Percentiles rank a stretch among this genome's conserved stretches.
Conservation (phyloP, 53 echinoderm and acorn worm species). For the Echinarachnius parma region DNA sequence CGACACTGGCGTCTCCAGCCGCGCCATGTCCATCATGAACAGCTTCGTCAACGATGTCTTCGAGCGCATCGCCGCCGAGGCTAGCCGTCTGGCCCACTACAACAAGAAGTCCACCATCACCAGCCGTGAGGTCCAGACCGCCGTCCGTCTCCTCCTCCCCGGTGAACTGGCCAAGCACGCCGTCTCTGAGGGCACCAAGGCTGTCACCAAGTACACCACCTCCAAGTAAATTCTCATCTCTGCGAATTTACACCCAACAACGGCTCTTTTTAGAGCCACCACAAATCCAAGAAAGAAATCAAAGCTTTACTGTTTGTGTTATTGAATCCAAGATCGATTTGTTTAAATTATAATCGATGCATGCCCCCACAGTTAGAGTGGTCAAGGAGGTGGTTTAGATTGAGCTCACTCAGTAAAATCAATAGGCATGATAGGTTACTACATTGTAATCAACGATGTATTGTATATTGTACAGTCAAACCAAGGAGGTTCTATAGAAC, state of each 20-base stretch:
- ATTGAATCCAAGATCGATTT: too few relatives aligned
- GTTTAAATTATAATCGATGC: too few relatives aligned
- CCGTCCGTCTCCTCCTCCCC: slow-evolving; percentile 78
- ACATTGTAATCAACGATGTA: too few relatives aligned
- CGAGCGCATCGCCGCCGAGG: slow-evolving; percentile 74
- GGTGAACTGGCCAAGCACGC: slow-evolving; percentile 88
- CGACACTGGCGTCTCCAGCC: slow-evolving; percentile 85
- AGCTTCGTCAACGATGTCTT: slow-evolving; percentile 89
- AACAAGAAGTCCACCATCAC: slow-evolving; percentile 81
- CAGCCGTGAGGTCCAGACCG: slow-evolving; percentile 79
- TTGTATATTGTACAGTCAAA: too few relatives aligned
- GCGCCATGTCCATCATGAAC: slow-evolving; percentile 82
- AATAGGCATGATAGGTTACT: too few relatives aligned
- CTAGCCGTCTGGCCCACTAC: slow-evolving; percentile 77
- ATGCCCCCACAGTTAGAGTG: too few relatives aligned
- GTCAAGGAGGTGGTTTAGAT: too few relatives aligned
- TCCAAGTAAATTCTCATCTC: slow-evolving; percentile 62
- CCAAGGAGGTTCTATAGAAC: too few relatives aligned
- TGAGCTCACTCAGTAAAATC: too few relatives aligned
- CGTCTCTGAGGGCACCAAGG: slow-evolving; percentile 83
- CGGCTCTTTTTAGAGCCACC: slow-evolving; percentile 52
- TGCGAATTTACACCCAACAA: slow-evolving; percentile 1
- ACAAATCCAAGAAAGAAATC: slow-evolving; percentile 39
- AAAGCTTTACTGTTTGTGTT: too few relatives aligned
- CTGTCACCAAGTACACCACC: slow-evolving; percentile 88